Evolutionary conservation across 2,797 vertebrate genomes (phyloP).

Genomic region (Ispidina lecontei): DNA sequence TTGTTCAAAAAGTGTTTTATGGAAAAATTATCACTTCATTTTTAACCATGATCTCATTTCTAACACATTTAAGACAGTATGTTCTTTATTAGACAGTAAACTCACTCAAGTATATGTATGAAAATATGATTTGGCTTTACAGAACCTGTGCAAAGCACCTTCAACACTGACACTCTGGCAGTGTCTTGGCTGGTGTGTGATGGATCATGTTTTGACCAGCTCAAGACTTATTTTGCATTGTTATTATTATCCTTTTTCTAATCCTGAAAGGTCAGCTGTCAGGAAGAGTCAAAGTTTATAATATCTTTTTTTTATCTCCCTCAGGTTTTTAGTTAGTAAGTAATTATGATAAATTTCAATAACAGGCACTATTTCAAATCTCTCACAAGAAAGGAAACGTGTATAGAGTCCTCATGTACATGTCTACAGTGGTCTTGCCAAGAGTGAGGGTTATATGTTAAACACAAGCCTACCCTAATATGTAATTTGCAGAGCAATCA

Average conservation of each 20-base stretch:
- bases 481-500: neutral
- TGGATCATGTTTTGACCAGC: neutral
- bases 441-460: neutral
- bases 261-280: constrained; percentile 37
- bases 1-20: neutral
- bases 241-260: constrained; percentile 14
- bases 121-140: neutral
- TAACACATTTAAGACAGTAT: neutral
- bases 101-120: neutral
- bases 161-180: neutral
- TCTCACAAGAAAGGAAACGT: neutral
- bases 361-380: neutral
- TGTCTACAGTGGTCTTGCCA: neutral
- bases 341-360: neutral
- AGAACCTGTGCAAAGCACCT: neutral
- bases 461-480: neutral
- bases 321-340: neutral
- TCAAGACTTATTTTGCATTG: constrained; percentile 16
- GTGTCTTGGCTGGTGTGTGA: neutral
- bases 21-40: neutral
- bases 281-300: neutral
- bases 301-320: neutral
- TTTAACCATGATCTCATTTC: no score
- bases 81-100: neutral
- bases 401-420: neutral